phyloP scores from a whole-genome alignment of 2,113 vertebrate genomes.

The Erythrocercus mccallii region DNA sequence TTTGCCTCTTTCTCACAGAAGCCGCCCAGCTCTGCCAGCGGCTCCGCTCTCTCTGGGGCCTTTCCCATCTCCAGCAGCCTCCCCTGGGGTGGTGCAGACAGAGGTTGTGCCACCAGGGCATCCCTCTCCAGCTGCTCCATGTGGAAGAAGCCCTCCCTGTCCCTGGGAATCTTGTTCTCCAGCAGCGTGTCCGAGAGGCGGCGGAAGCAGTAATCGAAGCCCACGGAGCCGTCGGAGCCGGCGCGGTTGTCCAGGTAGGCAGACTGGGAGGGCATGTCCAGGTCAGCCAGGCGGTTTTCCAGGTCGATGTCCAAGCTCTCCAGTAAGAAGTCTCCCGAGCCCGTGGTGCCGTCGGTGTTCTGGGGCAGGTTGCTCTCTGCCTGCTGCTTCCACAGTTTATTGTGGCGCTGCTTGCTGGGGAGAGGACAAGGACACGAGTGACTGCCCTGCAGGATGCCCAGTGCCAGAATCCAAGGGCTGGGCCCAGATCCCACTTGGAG shows the following conservation, averaged over 20 bases:
- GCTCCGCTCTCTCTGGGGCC: constrained; percentile 44
- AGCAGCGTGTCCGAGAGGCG: constrained; percentile 85
- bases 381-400: constrained; percentile 91
- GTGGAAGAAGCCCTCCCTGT: constrained; percentile 77
- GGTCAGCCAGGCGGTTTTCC: constrained; percentile 29
- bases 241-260: neutral
- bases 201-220: constrained; percentile 82
- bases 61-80: constrained; percentile 19
- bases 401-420: constrained; percentile 93
- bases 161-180: constrained; percentile 75
- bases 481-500: neutral
- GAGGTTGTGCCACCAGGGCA: neutral
- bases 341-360: neutral
- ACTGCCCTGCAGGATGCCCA: neutral
- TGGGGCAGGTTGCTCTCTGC: constrained; percentile 56
- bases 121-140: constrained; percentile 83
- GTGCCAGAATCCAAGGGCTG: neutral
- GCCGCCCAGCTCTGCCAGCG: neutral
- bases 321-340: neutral
- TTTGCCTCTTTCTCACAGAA: constrained; percentile 37
- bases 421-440: neutral
- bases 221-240: neutral
- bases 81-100: accelerated
- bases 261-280: neutral
- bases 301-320: constrained; percentile 59